A percentile compares a stretch with the other conserved stretches of the same genome.
Conservation (phyloP, 1,140 invertebrate genomes). For the Portunus trituberculatus region DNA sequence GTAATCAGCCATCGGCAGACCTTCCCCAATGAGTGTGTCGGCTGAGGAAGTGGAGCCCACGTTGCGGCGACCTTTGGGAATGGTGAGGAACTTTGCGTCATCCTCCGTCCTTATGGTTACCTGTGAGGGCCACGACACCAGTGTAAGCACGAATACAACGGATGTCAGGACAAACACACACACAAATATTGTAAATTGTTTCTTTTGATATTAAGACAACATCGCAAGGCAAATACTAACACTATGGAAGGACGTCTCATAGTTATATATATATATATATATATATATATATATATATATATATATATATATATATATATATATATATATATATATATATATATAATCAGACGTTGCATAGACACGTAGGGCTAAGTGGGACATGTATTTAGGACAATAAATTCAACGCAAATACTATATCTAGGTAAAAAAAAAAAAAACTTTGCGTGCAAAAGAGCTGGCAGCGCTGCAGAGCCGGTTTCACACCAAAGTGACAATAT, state of each 20-base stretch:
- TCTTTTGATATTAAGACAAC: not conserved
- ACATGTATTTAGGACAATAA: not conserved
- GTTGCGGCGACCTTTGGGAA: constrained; percentile 64
- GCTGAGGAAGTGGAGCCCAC: constrained; percentile 70
- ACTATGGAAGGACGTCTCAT: too few relatives aligned
- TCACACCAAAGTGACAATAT: not conserved
- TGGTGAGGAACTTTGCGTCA: constrained; percentile 66
- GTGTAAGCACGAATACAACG: not conserved
- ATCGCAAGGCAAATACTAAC: not conserved
- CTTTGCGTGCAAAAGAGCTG: not conserved
- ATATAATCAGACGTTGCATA: constrained; percentile 34
- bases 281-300: constrained; percentile 52
- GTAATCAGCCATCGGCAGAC: not conserved
- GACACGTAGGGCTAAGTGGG: not conserved
- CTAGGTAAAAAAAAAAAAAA: not conserved
- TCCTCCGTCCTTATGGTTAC: constrained; percentile 62
- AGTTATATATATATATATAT: constrained; percentile 13
- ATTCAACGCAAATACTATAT: not conserved
- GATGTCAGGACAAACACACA: not conserved
- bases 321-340: constrained; percentile 54
- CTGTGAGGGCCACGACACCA: not conserved
- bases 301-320: constrained; percentile 56
- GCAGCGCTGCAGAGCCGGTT: not conserved
- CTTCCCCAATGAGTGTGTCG: constrained; percentile 71
- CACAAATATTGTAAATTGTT: too few relatives aligned